Base-by-base conservation (phyloP, 2,888 invertebrate genomes). In the Apantesis nais region DNA sequence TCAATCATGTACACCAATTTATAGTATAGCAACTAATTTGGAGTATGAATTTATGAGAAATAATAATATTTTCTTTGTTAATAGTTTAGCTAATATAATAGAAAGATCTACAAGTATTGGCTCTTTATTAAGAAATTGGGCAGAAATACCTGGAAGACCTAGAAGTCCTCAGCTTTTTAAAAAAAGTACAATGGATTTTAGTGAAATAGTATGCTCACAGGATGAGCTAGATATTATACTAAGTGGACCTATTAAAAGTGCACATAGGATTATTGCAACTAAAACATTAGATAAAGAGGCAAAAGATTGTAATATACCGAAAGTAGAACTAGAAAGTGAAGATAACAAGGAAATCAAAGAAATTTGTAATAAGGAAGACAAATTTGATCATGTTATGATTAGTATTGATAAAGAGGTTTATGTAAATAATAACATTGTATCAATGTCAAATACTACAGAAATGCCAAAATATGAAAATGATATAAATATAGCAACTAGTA, bases 81-180 rank as follows among this genome's bases (percentile, higher is more conserved):
- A 86, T 29, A 84, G 90, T 70, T 86, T 96, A 63, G 76, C 86
- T 25, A 84, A 91, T 71, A 86, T 96, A 62, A 81, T 97, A 62
- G 90, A 95, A 73, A 91, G 90, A 65, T 89, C 90, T 52, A 80
- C 67, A 62, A 83, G 85, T 62, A 90, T 88, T 77, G 95, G 96
- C 34, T 89, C 89, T 84, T 89, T 96, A 68, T 85, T 97, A n/a
- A 96, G 93, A 88, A 93, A 96, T 82, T 97, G 97, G 96, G 86
- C 90, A 37, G 83, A 91, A 64, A 97, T 97, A 81, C 96, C 96
- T 8, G 97, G 97, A 0, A 92, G 97, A 71, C 96, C 96, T 66
- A 79, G 84, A 19, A 96, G 96, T 68, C 97, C 97, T 1, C 77
- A 82, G 44, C 72, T 80, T 72, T 75, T 74, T 71, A 75, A 87